Evolutionary conservation across 2,888 invertebrate genomes (phyloP).

Genomic region (Pemphredon lugubris): DNA sequence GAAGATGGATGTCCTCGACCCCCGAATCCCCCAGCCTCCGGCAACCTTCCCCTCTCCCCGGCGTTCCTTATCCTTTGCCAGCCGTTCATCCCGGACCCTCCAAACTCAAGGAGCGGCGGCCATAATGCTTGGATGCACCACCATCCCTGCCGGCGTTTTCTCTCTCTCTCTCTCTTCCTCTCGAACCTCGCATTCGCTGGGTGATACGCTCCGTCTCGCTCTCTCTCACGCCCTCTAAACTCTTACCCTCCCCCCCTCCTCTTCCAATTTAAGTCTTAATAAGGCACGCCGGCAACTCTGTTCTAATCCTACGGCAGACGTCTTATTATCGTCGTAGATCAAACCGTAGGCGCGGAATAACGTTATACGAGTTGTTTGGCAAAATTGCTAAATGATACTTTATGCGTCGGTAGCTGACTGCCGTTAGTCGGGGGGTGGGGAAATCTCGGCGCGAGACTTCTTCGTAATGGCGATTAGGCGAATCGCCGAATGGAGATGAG

Average conservation of each 20-base stretch:
- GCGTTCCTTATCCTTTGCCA: conserved; percentile 66
- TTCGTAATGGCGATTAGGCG: neutral
- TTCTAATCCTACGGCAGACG: conserved; percentile 72
- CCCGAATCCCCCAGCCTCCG: conserved; percentile 72
- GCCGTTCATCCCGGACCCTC: conserved; percentile 75
- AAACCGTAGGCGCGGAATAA: conserved; percentile 23
- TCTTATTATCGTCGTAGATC: conserved; percentile 69
- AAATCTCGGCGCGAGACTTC: conserved; percentile 36
- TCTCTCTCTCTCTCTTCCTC: conserved; percentile 21
- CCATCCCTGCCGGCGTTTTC: conserved; percentile 65
- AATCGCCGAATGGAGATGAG: neutral
- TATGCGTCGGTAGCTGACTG: conserved; percentile 23
- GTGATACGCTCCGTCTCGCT: conserved; percentile 43
- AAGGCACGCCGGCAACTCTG: conserved; percentile 72
- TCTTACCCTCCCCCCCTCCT: conserved; percentile 18
- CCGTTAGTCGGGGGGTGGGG: conserved; percentile 30
- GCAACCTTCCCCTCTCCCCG: conserved; percentile 58
- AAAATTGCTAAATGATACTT: conserved; percentile 47
- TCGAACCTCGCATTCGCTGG: too few relatives aligned
- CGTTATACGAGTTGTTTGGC: conserved; percentile 32
- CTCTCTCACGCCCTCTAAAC: conserved; percentile 16
- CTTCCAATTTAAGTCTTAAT: conserved; percentile 79
- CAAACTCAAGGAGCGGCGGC: conserved; percentile 78
- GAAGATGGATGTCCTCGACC: conserved; percentile 80
- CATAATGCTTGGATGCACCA: conserved; percentile 79